Evolutionary conservation across 2,888 invertebrate genomes (phyloP).

Genomic region (Ectobius pallidus): DNA sequence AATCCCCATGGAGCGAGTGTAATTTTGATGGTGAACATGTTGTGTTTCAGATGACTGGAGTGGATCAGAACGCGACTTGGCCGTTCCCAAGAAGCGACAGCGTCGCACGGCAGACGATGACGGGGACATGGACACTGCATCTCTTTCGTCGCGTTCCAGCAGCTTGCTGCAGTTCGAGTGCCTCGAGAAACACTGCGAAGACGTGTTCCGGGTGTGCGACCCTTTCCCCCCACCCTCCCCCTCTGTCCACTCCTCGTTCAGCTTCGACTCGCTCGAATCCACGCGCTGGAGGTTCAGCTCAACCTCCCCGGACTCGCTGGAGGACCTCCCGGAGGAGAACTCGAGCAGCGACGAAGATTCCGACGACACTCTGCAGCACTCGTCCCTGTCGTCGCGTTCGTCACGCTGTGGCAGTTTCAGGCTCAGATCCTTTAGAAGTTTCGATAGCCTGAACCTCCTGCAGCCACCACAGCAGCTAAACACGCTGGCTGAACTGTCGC

Average conservation of each 20-base stretch:
- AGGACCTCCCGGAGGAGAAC: constrained; percentile 30
- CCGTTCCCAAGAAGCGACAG: constrained; percentile 75
- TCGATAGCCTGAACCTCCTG: constrained; percentile 57
- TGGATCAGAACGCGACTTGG: constrained; percentile 75
- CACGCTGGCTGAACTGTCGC: constrained; percentile 31
- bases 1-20: no score
- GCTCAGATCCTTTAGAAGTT: constrained; percentile 52
- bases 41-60: constrained; percentile 52
- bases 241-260: constrained; percentile 40
- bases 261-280: constrained; percentile 41
- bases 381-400: constrained; percentile 43
- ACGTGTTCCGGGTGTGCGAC: constrained; percentile 52
- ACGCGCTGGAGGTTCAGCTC: constrained; percentile 35
- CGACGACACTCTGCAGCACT: constrained; percentile 45
- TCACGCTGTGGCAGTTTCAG: constrained; percentile 42
- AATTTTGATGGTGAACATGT: no score
- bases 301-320: constrained; percentile 38
- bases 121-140: constrained; percentile 43
- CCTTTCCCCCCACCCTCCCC: constrained; percentile 45
- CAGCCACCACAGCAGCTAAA: constrained; percentile 46
- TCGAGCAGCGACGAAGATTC: constrained; percentile 44
- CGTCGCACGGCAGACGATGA: constrained; percentile 57
- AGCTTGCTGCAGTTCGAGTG: constrained; percentile 86
- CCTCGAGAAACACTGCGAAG: constrained; percentile 72
- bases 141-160: constrained; percentile 70